Percentiles rank a stretch among this genome's conserved stretches.
These are phyloP conservation scores for Euura saliciscinereae DNA, from an alignment of 1,140 invertebrate genomes.

Conservation along the genomic window DNA sequence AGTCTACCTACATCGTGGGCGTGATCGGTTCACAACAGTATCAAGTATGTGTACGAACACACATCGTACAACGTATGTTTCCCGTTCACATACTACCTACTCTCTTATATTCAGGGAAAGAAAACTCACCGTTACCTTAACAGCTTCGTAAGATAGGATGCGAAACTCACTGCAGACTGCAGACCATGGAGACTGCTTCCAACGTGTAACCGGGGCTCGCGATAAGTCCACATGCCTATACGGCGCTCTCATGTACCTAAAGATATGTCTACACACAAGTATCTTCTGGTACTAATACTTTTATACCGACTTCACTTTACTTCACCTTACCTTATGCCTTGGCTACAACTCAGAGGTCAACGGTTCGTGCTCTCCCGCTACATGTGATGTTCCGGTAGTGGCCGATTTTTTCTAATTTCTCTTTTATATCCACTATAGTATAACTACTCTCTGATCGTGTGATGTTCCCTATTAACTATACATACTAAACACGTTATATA, in stretches of 20 bases:
- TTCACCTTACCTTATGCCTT: background rate
- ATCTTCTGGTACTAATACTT: too few species aligned
- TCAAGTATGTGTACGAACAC: conserved; percentile 13
- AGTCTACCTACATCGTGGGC: conserved; percentile 46
- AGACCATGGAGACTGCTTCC: background rate
- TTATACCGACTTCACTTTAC: too few species aligned
- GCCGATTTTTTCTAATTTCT: conserved; percentile 1
- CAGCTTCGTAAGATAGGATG: background rate
- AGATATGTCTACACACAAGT: too few species aligned
- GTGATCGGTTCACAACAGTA: background rate
- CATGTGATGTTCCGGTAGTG: background rate
- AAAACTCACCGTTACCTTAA: background rate
- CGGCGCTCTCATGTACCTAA: too few species aligned
- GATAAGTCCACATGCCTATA: background rate
- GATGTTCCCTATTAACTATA: too few species aligned
- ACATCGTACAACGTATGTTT: background rate
- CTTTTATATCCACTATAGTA: background rate
- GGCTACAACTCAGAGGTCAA: background rate
- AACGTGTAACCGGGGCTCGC: background rate
- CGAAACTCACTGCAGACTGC: background rate
- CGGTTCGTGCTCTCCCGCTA: background rate
- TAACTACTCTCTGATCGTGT: too few species aligned
- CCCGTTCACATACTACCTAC: too few species aligned
- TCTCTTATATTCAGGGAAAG: too few species aligned
- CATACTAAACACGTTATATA: too few species aligned